Evolutionary conservation across 2,888 invertebrate species (phyloP).

Genomic region (Herminia tarsipennalis): DNA sequence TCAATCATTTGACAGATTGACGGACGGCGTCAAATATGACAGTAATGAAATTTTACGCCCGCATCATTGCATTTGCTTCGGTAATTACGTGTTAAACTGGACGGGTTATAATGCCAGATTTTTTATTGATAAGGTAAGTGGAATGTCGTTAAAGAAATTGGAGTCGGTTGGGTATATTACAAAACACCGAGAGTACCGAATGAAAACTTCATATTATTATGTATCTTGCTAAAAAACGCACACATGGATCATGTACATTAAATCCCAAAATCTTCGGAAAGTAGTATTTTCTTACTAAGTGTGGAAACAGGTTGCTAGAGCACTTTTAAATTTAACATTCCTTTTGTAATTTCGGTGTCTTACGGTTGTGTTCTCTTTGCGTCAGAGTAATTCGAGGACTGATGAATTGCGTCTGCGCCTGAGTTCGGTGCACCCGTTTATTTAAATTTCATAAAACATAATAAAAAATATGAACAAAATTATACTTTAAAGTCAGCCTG

Average conservation of each 20-base stretch:
- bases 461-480: too few species aligned
- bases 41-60: slow-evolving; percentile 77
- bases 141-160: slow-evolving; percentile 38
- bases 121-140: slow-evolving; percentile 36
- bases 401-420: slow-evolving; percentile 4
- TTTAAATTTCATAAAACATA: neutral
- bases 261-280: too few species aligned
- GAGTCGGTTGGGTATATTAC: too few species aligned
- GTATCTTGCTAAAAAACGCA: too few species aligned
- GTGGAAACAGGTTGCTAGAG: too few species aligned
- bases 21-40: slow-evolving; percentile 66
- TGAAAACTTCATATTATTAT: too few species aligned
- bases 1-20: slow-evolving; percentile 73
- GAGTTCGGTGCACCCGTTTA: neutral
- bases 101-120: slow-evolving; percentile 36
- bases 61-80: slow-evolving; percentile 63
- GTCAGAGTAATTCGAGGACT: neutral
- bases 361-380: slow-evolving; percentile 16
- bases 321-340: too few species aligned
- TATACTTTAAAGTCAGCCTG: too few species aligned
- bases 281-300: too few species aligned
- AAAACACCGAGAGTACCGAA: too few species aligned
- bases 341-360: too few species aligned
- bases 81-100: slow-evolving; percentile 50
- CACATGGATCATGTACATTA: too few species aligned